Percentiles rank a stretch among this genome's conserved stretches.
phyloP scores from a whole-genome alignment of 2,113 vertebrate species.

The Machaerirhynchus nigripectus region DNA sequence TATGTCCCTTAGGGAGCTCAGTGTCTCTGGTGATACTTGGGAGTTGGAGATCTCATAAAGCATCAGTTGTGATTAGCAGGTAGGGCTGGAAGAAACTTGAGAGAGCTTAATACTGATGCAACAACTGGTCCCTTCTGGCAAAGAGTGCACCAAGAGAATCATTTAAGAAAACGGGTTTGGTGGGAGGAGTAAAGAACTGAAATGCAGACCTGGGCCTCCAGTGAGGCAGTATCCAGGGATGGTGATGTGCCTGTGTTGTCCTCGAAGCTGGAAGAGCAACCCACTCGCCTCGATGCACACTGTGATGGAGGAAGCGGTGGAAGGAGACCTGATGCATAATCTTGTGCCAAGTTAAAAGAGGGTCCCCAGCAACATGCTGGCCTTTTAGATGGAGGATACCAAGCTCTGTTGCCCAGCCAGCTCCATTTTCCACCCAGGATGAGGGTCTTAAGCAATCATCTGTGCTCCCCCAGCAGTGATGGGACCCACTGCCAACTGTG shows the following conservation, averaged over 20 bases:
- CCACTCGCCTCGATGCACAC: fast-evolving
- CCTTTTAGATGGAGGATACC: neutral
- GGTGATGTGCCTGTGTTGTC: neutral
- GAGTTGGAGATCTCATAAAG: neutral
- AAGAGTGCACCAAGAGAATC: neutral
- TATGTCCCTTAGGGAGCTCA: neutral
- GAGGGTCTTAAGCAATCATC: neutral
- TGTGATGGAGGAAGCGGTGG: neutral
- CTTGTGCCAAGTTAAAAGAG: neutral
- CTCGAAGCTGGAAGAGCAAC: neutral
- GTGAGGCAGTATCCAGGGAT: neutral
- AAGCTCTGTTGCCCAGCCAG: neutral
- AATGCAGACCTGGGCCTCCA: neutral
- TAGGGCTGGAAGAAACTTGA: neutral
- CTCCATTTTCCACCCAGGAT: neutral
- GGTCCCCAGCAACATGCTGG: neutral
- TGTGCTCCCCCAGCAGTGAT: neutral
- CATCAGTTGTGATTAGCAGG: neutral
- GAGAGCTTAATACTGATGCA: neutral
- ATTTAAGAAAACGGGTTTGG: neutral
- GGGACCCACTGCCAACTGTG: neutral
- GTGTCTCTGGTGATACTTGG: neutral
- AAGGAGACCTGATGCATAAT: neutral
- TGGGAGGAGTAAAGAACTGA: neutral
- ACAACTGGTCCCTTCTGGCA: neutral